Evolutionary conservation across 2,888 invertebrate species (phyloP).

Genomic region (Eilema caniola): DNA sequence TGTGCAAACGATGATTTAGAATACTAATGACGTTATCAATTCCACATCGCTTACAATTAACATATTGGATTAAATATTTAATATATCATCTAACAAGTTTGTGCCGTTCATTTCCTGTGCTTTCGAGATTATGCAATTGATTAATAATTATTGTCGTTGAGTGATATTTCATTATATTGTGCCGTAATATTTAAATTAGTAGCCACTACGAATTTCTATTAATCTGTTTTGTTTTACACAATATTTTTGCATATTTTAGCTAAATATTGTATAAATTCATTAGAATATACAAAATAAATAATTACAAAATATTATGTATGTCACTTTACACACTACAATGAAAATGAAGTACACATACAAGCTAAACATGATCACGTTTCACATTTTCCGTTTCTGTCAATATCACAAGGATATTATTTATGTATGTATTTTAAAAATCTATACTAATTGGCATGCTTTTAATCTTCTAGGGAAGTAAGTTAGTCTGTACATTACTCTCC

Average conservation of each 20-base stretch:
- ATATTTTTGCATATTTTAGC: background rate
- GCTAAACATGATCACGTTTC: background rate
- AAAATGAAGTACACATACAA: too few species aligned
- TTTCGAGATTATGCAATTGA: slow-evolving; percentile 53
- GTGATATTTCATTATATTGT: slow-evolving; percentile 22
- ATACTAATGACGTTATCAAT: slow-evolving; percentile 63
- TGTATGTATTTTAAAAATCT: too few species aligned
- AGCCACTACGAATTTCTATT: background rate
- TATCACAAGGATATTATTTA: too few species aligned
- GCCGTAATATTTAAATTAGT: background rate
- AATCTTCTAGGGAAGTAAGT: too few species aligned
- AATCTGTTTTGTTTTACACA: background rate
- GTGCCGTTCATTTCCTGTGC: slow-evolving; percentile 36
- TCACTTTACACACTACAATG: too few species aligned
- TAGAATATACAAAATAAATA: background rate
- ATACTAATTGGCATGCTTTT: too few species aligned
- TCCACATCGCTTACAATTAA: slow-evolving; percentile 55
- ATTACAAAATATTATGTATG: too few species aligned
- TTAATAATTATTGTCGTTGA: slow-evolving; percentile 24
- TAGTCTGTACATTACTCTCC: too few species aligned
- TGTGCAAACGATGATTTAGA: slow-evolving; percentile 52
- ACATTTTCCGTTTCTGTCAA: too few species aligned
- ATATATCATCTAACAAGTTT: slow-evolving; percentile 41
- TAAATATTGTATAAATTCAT: background rate
- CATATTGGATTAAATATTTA: slow-evolving; percentile 60